A percentile compares a stretch with the other conserved stretches of the same genome.
These are phyloP conservation scores for Paramisgurnus dabryanus DNA, from an alignment of 2,113 vertebrate genomes.

Conservation along the genomic window DNA sequence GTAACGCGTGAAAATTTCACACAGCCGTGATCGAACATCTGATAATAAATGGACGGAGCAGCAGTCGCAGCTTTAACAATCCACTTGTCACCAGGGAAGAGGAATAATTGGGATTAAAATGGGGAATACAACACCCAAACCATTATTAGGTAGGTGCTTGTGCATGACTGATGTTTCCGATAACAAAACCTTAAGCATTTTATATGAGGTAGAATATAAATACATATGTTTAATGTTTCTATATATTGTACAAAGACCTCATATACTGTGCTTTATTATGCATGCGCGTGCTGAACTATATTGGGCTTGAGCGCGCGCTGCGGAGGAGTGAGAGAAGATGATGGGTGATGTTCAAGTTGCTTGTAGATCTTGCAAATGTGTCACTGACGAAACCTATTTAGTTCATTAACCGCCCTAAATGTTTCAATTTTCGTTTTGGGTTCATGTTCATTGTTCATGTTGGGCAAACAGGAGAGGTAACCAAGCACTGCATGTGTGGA, in stretches of 20 bases:
- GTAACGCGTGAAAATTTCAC: slow-evolving; percentile 20
- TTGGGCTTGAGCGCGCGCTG: slow-evolving; percentile 44
- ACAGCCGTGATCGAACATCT: slow-evolving; percentile 25
- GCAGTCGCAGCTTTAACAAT: slow-evolving; percentile 61
- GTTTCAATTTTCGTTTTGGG: not conserved
- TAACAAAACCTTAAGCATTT: not conserved
- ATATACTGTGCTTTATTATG: not conserved
- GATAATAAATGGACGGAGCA: slow-evolving; percentile 69
- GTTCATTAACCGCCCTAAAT: not conserved
- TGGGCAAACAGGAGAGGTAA: not conserved
- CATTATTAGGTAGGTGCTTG: slow-evolving; percentile 72
- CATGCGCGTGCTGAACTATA: slow-evolving; percentile 15
- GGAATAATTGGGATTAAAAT: slow-evolving; percentile 69
- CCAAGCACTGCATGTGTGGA: not conserved
- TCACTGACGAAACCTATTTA: slow-evolving; percentile 3
- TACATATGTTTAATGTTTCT: slow-evolving; percentile 53
- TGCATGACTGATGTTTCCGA: not conserved
- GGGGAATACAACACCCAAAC: slow-evolving; percentile 79
- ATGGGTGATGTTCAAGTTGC: slow-evolving; percentile 36
- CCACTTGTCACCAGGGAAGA: slow-evolving; percentile 70
- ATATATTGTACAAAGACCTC: slow-evolving; percentile 3
- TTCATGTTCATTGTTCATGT: not conserved
- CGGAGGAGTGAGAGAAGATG: slow-evolving; percentile 53
- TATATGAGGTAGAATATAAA: not conserved
- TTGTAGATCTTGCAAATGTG: slow-evolving; percentile 16